These are phyloP conservation scores for Mylabris sibirica DNA, from an alignment of 2,888 invertebrate species.

Conservation along the genomic window DNA sequence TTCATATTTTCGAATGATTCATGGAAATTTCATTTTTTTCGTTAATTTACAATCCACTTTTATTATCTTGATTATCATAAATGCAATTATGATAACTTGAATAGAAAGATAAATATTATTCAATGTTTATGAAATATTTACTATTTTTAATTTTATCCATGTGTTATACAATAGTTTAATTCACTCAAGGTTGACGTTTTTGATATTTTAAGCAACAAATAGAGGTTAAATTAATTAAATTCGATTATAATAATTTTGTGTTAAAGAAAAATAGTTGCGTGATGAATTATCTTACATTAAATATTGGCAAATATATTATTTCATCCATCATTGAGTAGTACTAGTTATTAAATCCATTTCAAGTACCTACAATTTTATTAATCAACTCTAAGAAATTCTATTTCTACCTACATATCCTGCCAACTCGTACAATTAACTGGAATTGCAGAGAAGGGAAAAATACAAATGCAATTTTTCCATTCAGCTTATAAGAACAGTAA, in stretches of 20 bases:
- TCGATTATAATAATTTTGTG: not conserved
- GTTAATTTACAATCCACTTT: not conserved
- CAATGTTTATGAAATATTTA: not conserved
- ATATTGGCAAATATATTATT: not conserved
- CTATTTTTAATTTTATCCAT: not conserved
- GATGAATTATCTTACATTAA: not conserved
- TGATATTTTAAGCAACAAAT: not conserved
- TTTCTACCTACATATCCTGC: slow-evolving; percentile 2
- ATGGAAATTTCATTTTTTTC: no score
- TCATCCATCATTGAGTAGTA: not conserved
- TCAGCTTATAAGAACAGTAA: not conserved
- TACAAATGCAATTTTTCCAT: not conserved
- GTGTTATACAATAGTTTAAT: not conserved
- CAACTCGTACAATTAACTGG: not conserved
- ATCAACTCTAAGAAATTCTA: not conserved
- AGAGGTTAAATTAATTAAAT: slow-evolving; percentile 1
- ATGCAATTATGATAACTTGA: not conserved
- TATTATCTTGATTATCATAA: not conserved
- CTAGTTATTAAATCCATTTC: not conserved
- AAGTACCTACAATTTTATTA: not conserved
- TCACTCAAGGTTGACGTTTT: not conserved
- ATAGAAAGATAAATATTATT: not conserved
- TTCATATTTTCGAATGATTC: not conserved
- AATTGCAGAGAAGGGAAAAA: not conserved
- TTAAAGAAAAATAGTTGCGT: not conserved